Evolutionary conservation across 2,797 vertebrate species (phyloP), one percentile per base, ranked within the genome.

Genomic region (Neosalanx taihuensis): DNA sequence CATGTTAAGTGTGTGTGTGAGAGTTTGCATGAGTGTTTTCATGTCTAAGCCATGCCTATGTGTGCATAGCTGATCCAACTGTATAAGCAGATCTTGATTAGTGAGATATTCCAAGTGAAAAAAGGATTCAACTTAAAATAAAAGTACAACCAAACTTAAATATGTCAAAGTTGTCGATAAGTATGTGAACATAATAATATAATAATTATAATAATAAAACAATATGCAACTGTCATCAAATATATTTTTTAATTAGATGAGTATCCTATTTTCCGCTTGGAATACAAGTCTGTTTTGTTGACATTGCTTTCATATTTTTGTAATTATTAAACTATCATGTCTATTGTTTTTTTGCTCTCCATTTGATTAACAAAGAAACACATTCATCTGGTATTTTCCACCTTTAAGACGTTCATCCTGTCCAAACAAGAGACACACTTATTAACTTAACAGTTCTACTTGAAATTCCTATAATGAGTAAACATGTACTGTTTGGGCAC

Each of bases 251-350:
- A 12, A 41, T 41, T 2, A 10, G 37, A 41, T 13, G 6, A 41
- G 37, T 3, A 13, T 41, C 29, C 29, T 62, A 7, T 62, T 20
- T 12, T 6, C 23, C 17, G 2, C 57, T 12, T 20, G 57, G n/a
- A n/a, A 59, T 59, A 20, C 0, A 59, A 59, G 6, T 12, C 30
- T 30, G 20, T 26, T 20, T 15, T 35, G 20, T 64, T 46, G 9
- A 37, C 35, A 20, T 10, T 64, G 63, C 63, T 64, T 64, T 64
- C 63, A 64, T 64, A 26, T 64, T 6, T 17, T 62, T 7, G 10
- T 41, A 35, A 64, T 64, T 41, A 64, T 41, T 64, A 64, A 46
- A 41, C 6, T 4, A 12, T 26, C 29, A 26, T 26, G 4, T 46
- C 9, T 2, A 46, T 20, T 41, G 35, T 64, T 46, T 23, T 7